Percentiles rank a stretch among this genome's conserved stretches.
These are phyloP conservation scores for Bos javanicus DNA, from an alignment of 2,113 vertebrate species.

Conservation along the genomic window DNA sequence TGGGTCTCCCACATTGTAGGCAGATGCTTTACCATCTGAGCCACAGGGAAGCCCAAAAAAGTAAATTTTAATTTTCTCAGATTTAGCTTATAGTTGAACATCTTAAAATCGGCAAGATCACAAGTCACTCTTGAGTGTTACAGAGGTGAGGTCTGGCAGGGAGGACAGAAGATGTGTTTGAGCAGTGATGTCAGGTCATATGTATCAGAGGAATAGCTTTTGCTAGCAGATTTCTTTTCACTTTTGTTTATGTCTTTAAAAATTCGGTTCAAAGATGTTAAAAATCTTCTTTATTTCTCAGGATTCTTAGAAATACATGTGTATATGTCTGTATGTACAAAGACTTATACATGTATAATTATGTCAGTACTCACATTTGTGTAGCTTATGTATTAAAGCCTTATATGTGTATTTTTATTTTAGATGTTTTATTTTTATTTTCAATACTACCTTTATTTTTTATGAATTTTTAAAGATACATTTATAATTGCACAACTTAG, in stretches of 20 bases:
- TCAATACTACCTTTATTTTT: neutral
- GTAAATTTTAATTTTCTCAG: neutral
- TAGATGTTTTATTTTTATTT: neutral
- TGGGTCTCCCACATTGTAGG: too few species aligned
- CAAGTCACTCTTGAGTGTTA: neutral
- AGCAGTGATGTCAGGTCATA: neutral
- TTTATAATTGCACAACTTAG: neutral
- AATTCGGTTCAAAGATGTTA: neutral
- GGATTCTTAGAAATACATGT: neutral
- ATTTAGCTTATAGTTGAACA: neutral
- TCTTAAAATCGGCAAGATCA: neutral
- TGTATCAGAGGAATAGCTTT: neutral
- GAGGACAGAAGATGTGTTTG: neutral
- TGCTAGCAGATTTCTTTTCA: neutral
- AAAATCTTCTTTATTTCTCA: neutral
- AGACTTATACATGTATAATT: neutral
- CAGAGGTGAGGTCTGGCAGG: fast-evolving
- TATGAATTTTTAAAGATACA: neutral
- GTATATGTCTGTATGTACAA: neutral
- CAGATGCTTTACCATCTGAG: too few species aligned
- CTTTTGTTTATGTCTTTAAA: neutral
- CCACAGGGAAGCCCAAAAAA: too few species aligned
- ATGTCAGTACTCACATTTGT: neutral
- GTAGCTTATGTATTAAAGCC: neutral
- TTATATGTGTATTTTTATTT: conserved; percentile 11